Conservation (phyloP, 1,140 invertebrate species). For the Drosophila burlai region DNA sequence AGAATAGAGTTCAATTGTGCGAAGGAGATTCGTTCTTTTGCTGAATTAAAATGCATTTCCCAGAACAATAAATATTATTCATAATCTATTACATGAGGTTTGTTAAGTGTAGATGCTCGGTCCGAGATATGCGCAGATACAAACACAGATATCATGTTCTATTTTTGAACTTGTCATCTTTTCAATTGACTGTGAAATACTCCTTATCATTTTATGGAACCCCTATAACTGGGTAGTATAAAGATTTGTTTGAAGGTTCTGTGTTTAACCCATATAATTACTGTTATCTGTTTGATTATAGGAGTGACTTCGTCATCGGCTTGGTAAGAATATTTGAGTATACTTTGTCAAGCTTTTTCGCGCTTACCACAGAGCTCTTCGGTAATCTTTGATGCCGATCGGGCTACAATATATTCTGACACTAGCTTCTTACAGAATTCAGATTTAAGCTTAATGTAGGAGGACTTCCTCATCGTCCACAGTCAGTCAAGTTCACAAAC, state of each 20-base stretch:
- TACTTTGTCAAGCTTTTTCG: neutral
- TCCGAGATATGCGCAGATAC: neutral
- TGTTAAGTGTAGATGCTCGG: neutral
- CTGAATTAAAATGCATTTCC: neutral
- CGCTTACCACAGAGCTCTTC: too few species aligned
- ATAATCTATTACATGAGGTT: neutral
- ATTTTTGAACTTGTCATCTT: slow-evolving; percentile 12
- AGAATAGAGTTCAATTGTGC: neutral
- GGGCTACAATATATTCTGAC: too few species aligned
- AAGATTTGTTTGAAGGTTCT: slow-evolving; percentile 2
- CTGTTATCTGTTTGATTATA: neutral
- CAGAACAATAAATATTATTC: neutral
- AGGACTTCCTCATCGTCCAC: too few species aligned
- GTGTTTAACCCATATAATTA: neutral
- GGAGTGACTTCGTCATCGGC: neutral
- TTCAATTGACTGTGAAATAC: neutral
- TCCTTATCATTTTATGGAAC: slow-evolving; percentile 17
- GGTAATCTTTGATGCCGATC: too few species aligned
- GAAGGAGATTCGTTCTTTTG: neutral
- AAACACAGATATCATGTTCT: neutral
- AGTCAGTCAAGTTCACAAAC: neutral
- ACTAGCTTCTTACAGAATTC: too few species aligned
- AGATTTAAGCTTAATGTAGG: neutral
- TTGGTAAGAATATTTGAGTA: neutral
- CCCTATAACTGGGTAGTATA: neutral